Evolutionary conservation across 2,113 vertebrate species (phyloP), one percentile per base, ranked within the genome.

Genomic region (Varanus komodoensis): DNA sequence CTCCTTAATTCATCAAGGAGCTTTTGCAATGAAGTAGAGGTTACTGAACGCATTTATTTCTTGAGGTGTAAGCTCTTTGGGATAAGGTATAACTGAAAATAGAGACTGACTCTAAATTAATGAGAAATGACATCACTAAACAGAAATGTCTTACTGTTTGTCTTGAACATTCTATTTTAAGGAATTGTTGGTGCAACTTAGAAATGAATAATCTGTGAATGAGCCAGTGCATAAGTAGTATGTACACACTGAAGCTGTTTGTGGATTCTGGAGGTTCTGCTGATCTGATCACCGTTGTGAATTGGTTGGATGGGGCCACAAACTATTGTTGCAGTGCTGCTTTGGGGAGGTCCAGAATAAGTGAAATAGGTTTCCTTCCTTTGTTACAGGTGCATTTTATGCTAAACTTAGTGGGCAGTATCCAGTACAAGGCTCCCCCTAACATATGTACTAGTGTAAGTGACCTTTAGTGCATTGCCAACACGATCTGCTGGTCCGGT

Each of bases 31-130:
- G 85, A 92, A 15, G 89, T 4, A 38, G 12, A 32, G 7, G 1
- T 90, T 85, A 86, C 54, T 73, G 91, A 92, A 87, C 1, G 0
- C 67, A 61, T 89, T 93, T 89, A 61, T 69, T 91, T 92, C 48
- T 89, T 90, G 54, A 68, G 2, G 15, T 78, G 23, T 82, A 86
- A 92, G 25, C 50, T 91, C 0, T 89, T 90, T 84, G 61, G 83
- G 64, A 34, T 14, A 83, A 29, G 44, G 15, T 12, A 8, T 84
- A 82, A 19, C 6, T 84, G 82, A 83, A 84, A 89, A 84, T n/a
- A 52, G 69, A 64, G 2, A 21, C 34, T 77, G 27, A 2, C 54
- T 44, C 7, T 68, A 84, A 68, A 78, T 67, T 77, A 78, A 78
- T 84, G 44, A 77, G 27, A 54, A 64, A 64, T 57, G 79, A 85